A percentile compares a stretch with the other conserved stretches of the same genome.
Conservation (phyloP, 2,113 vertebrate genomes). For the Acinonyx jubatus region DNA sequence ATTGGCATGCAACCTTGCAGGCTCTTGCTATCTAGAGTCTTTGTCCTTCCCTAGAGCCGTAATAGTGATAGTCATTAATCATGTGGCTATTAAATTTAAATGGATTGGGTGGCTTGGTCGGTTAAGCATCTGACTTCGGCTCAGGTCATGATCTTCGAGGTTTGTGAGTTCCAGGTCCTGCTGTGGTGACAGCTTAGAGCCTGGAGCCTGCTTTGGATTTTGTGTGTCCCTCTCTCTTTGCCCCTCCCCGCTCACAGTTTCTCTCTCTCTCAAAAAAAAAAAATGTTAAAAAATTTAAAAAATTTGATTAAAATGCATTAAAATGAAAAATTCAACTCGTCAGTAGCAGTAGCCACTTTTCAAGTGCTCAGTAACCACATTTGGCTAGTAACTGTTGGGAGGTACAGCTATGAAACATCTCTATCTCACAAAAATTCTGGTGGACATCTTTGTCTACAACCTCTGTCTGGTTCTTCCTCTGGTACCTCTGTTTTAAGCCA, state of each 20-base stretch:
- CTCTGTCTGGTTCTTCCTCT: neutral
- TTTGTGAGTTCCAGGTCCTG: too few relatives aligned
- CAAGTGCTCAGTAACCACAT: neutral
- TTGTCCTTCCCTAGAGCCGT: neutral
- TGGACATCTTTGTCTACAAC: neutral
- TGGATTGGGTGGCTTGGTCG: too few relatives aligned
- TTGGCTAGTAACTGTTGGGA: neutral
- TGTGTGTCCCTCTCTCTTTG: too few relatives aligned
- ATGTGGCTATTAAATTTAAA: neutral
- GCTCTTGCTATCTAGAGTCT: neutral
- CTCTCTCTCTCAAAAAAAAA: too few relatives aligned
- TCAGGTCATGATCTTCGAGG: too few relatives aligned
- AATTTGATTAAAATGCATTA: neutral
- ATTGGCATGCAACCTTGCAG: neutral
- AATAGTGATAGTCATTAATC: neutral
- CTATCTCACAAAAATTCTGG: neutral
- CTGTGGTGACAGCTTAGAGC: too few relatives aligned
- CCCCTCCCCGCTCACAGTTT: too few relatives aligned
- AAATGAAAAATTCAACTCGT: neutral
- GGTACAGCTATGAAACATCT: neutral
- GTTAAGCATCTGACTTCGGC: too few relatives aligned
- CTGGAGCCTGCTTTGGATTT: too few relatives aligned
- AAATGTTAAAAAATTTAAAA: too few relatives aligned
- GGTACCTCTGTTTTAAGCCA: neutral
- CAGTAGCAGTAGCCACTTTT: neutral